Evolutionary conservation across 2,113 vertebrate species (phyloP), one percentile per base, ranked within the genome.

Genomic region (Poicephalus meyeri): DNA sequence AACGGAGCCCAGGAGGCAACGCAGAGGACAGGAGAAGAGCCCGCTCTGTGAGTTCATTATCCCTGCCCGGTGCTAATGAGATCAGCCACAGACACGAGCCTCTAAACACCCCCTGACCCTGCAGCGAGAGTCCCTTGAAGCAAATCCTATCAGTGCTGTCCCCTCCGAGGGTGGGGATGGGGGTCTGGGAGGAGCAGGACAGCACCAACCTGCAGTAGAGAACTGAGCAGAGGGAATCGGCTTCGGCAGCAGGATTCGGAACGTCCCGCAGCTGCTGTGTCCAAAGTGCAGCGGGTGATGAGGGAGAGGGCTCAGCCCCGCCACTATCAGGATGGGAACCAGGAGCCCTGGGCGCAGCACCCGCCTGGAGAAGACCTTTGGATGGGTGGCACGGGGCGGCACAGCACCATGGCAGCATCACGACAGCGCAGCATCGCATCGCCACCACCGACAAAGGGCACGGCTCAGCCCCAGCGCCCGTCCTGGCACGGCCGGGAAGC

Each of bases 371-470:
- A n/a, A 52, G 58, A 60, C 58, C 82, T 90, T 86, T 33, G 77
- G 63, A 31, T 25, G 76, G 61, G 73, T 6, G 65, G 37, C 1
- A 2, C 21, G n/a, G n/a, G 28, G 16, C 0, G 8, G 15, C 29
- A 2, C 10, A 5, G 64, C 60, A 19, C 41, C 7, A 2, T 1
- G 7, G 39, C 72, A 11, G 60, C 7, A 58, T 10, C 56, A 15
- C 55, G 13, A 21, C 31, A 56, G 19, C 13, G 33, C 55, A 58
- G 55, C 55, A 58, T 6, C 20, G 33, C 56, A 58, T n/a, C 63
- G 1, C n/a, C 1, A 2, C 16, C 11, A 2, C 52, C 3, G 1
- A 23, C 35, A 8, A 19, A 37, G 55, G 63, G 29, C 14, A 0
- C 5, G 11, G 65, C 52, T 33, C 25, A 28, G 41, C 31, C 39